Base-by-base conservation (phyloP, 2,888 invertebrate genomes). In the Brachypterus glaber region DNA sequence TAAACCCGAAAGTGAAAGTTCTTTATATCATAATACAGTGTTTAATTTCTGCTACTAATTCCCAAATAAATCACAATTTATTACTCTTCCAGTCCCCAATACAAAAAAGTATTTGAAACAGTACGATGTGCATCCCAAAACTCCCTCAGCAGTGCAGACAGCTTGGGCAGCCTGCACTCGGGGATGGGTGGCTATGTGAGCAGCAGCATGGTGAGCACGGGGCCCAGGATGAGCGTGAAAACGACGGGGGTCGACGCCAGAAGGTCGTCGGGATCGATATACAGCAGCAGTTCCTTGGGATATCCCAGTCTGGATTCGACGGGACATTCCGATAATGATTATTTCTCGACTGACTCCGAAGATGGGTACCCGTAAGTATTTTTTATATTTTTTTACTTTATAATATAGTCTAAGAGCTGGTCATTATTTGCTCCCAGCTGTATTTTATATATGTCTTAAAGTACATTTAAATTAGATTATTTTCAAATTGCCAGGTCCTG, bases 91-190 rank as follows among this genome's bases (percentile, higher is more conserved):
- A 85, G 85, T 54, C 79, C 82, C 39, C 79, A 84, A 52, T 90
- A 84, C 68, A 84, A 85, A 61, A 86, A 86, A 63, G 85, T 90
- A 40, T 91, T 92, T 64, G 91, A 92, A 57, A 93, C 92, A 1
- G 91, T 91, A 48, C 77, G 85, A 46, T 85, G 82, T 58, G 87
- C 84, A 39, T 80, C 81, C 17, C 80, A 61, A 36, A 63, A 51
- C 38, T 66, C 66, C 2, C 48, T 64, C 3, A 60, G 70, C 35
- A 70, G 72, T 41, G 66, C 68, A 13, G 74, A 74, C 49, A 74
- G 74, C 40, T 65, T 71, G 21, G 58, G 56, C 12, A 60, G 60
- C 39, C 40, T 63, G 9, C 57, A 57, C 44, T 60, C 59, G 7
- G 54, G 57, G 9, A 48, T 55, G 18, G 59, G 60, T 9, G 59